These are phyloP conservation scores for Arnoldichthys spilopterus DNA, from an alignment of 2,797 vertebrate genomes.

Conservation along the genomic window DNA sequence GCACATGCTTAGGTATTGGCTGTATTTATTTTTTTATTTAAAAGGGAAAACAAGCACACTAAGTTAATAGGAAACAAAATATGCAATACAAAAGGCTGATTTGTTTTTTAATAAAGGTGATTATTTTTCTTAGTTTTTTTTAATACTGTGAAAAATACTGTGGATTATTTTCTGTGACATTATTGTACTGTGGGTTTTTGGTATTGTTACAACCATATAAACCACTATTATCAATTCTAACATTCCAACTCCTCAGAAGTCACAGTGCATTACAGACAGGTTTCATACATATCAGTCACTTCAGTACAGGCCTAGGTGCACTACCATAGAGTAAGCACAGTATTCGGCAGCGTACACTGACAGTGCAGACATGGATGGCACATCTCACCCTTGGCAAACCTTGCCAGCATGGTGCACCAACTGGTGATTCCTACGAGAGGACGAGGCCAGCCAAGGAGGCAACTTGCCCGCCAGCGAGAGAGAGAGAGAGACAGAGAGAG, in stretches of 20 bases:
- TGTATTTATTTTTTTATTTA: too few species aligned
- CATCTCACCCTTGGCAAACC: conserved; percentile 69
- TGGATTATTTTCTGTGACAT: too few species aligned
- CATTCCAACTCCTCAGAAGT: neutral
- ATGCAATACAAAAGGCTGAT: too few species aligned
- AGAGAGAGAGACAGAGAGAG: conserved; percentile 2
- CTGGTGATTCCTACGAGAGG: conserved; percentile 67
- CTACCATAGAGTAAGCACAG: neutral
- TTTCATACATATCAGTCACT: neutral
- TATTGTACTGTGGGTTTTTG: too few species aligned
- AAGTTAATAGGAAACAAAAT: too few species aligned
- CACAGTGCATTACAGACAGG: neutral
- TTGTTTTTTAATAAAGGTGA: too few species aligned
- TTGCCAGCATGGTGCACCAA: conserved; percentile 68
- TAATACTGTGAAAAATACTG: too few species aligned
- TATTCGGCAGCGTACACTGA: neutral
- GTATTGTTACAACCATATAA: too few species aligned
- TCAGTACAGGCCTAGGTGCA: neutral
- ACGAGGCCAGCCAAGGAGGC: conserved; percentile 67
- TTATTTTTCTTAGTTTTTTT: too few species aligned
- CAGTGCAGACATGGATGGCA: conserved; percentile 59
- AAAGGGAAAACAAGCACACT: too few species aligned
- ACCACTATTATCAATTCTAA: too few species aligned
- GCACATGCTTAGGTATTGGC: too few species aligned
- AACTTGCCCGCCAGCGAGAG: conserved; percentile 64